Base-by-base conservation (phyloP, 2,888 invertebrate genomes). In the Leptopilina myrica region DNA sequence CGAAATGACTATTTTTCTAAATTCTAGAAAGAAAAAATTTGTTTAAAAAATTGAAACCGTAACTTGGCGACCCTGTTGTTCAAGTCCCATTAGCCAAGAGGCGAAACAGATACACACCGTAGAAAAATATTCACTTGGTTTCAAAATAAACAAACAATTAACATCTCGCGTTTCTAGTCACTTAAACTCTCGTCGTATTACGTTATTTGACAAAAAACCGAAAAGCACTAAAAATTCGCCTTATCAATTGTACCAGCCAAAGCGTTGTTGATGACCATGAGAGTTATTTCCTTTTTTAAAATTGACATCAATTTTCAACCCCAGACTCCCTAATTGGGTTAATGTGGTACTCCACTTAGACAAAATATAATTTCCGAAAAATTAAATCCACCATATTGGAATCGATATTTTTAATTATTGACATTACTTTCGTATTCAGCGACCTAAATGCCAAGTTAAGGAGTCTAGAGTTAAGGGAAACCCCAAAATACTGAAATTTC, bases 61-160 rank as follows among this genome's bases (percentile, higher is more conserved):
- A 40, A 73, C 73, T 73, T 73, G 73, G 73, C 73, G 73, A 73
- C 73, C 73, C 73, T 73, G 73, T 33, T 73, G 56, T 49, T 49
- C 73, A 73, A 73, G 73, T 73, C 73, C 73, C 73, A 73, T 73
- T 73, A 73, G 73, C 73, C 73, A 73, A 56, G 73, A 73, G 73
- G 73, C 73, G 73, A 73, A 73, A 73, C 73, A 73, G 73, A 73
- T 73, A 73, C 73, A 73, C 73, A 73, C 73, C 73, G 73, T 73
- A 73, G 73, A 73, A 73, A 73, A 73, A 73, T 73, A 73, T 73
- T 73, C 73, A 73, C 73, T 73, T 73, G 53, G 73, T 73, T 49
- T 49, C 33, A 49, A 73, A 73, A 73, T 56, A 62, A 53, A 73
- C 73, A 73, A 53, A 49, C 49, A 49, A 56, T 73, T 73, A 56